These are phyloP conservation scores for Leucoraja ocellata DNA, from an alignment of 2,797 vertebrate species.

Conservation along the genomic window DNA sequence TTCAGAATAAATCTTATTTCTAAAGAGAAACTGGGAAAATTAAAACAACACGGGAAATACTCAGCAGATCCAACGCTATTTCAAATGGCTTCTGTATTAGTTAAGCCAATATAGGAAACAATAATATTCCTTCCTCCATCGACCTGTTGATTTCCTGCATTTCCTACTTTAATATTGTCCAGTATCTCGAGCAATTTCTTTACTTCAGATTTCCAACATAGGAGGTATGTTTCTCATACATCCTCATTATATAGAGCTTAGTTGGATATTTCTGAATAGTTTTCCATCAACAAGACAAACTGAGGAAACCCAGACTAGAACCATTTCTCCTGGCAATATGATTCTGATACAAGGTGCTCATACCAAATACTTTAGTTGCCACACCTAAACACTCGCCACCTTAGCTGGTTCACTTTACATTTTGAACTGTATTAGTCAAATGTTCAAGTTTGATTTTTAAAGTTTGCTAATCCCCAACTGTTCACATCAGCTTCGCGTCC, in stretches of 20 bases:
- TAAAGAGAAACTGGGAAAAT: not conserved
- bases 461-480: no score
- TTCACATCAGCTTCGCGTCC: not conserved
- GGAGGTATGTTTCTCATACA: not conserved
- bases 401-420: not conserved
- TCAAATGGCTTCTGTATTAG: not conserved
- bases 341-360: not conserved
- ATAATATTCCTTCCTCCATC: not conserved
- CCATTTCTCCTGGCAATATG: not conserved
- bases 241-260: not conserved
- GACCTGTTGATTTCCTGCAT: not conserved
- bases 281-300: not conserved
- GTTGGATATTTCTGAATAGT: not conserved
- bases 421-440: not conserved
- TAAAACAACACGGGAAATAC: not conserved
- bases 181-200: not conserved
- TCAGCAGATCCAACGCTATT: not conserved
- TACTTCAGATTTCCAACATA: not conserved
- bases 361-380: not conserved
- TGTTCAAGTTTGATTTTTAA: not conserved
- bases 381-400: not conserved
- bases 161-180: not conserved
- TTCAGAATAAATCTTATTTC: not conserved
- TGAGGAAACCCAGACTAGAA: not conserved
- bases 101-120: not conserved